A percentile compares a stretch with the other conserved stretches of the same genome.
These are phyloP conservation scores for Trialeurodes vaporariorum DNA, from an alignment of 1,140 invertebrate species.

Conservation along the genomic window DNA sequence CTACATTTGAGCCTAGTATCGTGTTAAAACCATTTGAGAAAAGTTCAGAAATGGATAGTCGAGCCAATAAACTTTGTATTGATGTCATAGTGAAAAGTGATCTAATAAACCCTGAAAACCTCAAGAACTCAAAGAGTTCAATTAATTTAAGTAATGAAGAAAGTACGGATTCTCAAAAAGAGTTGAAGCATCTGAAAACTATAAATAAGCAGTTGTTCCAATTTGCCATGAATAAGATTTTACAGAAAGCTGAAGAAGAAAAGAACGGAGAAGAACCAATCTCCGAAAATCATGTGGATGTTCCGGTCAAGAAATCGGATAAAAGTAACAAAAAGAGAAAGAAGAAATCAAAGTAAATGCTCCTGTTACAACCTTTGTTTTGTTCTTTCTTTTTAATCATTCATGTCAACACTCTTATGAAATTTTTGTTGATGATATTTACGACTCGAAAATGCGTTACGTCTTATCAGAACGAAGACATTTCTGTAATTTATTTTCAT, in stretches of 20 bases:
- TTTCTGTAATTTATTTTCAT: too few relatives aligned
- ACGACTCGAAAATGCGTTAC: too few relatives aligned
- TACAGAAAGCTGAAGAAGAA: not conserved
- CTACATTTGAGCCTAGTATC: conserved; percentile 15
- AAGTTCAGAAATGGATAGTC: conserved; percentile 9
- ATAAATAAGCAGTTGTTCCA: not conserved
- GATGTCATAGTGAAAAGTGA: not conserved
- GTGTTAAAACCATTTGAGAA: conserved; percentile 15
- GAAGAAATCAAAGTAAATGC: too few relatives aligned
- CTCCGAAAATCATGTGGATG: too few relatives aligned
- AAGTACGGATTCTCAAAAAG: not conserved
- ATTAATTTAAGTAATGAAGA: not conserved
- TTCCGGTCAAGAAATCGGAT: too few relatives aligned
- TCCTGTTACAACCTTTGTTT: too few relatives aligned
- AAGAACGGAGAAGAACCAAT: too few relatives aligned
- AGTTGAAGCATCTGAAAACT: not conserved
- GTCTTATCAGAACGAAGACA: too few relatives aligned
- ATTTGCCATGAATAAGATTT: not conserved
- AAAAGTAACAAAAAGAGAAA: conserved; percentile 1
- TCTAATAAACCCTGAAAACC: not conserved
- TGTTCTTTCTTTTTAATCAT: too few relatives aligned
- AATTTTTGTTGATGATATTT: too few relatives aligned
- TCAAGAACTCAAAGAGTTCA: not conserved
- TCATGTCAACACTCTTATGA: too few relatives aligned
- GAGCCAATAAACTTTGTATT: not conserved